phyloP scores from a whole-genome alignment of 2,113 vertebrate species.

The Seriola aureovittata region DNA sequence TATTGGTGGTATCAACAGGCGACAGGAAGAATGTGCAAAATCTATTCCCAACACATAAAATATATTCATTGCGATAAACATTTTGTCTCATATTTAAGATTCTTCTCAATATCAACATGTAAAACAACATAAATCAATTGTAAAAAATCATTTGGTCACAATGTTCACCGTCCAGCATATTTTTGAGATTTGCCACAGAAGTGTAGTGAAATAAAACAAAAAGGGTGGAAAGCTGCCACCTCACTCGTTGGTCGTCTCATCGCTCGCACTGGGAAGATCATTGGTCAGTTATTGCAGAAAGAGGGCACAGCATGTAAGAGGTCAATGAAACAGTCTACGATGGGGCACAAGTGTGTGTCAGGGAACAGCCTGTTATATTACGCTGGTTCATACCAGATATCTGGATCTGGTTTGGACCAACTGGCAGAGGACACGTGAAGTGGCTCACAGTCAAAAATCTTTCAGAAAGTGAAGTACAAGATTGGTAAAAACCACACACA shows the following conservation, averaged over 20 bases:
- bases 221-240: constrained; percentile 3
- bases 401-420: not conserved
- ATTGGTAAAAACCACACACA: not conserved
- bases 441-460: not conserved
- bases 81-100: not conserved
- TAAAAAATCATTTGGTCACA: constrained; percentile 45
- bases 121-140: constrained; percentile 10
- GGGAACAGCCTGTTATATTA: not conserved
- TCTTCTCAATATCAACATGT: not conserved
- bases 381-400: not conserved
- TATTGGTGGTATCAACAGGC: not conserved
- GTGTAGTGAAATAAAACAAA: not conserved
- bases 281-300: constrained; percentile 52
- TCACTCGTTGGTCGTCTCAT: not conserved
- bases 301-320: constrained; percentile 5
- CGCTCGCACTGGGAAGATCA: not conserved
- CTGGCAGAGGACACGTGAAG: not conserved
- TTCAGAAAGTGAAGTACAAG: not conserved
- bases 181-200: constrained; percentile 5
- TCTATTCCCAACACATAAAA: not conserved
- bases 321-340: constrained; percentile 7
- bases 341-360: not conserved
- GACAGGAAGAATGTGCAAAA: constrained; percentile 44
- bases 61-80: not conserved
- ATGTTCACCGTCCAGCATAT: constrained; percentile 43